These are phyloP conservation scores for Perccottus glenii DNA, from an alignment of 2,113 vertebrate genomes.

Conservation along the genomic window DNA sequence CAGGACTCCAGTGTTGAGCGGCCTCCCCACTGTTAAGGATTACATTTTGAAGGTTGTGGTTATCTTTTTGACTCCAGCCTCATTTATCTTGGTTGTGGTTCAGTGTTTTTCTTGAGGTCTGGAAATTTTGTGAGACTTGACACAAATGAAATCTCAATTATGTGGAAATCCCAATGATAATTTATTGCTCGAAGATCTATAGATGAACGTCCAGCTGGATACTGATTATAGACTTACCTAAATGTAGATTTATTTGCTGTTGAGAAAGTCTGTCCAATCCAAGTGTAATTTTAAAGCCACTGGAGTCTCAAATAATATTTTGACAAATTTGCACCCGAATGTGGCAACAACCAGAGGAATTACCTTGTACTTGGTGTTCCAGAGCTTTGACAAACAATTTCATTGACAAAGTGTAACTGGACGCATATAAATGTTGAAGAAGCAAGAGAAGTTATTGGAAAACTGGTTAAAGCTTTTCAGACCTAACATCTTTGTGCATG, in stretches of 20 bases:
- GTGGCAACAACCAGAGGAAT: conserved; percentile 14
- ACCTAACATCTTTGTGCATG: no score
- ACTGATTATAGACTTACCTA: conserved; percentile 25
- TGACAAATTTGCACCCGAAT: conserved; percentile 41
- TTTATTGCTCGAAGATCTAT: conserved; percentile 38
- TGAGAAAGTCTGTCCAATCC: conserved; percentile 37
- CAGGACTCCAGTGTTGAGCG: conserved; percentile 12
- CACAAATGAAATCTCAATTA: conserved; percentile 58
- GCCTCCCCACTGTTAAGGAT: conserved; percentile 22
- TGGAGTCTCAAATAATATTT: conserved; percentile 27
- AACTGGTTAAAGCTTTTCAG: no score
- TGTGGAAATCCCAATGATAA: conserved; percentile 46
- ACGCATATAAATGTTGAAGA: no score
- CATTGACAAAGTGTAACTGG: no score
- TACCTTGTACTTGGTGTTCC: conserved; percentile 12
- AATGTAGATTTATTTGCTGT: conserved; percentile 26
- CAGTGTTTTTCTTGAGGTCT: conserved; percentile 57
- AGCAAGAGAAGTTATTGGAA: no score
- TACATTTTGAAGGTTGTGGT: conserved; percentile 28
- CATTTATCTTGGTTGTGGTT: conserved; percentile 53
- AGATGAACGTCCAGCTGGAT: conserved; percentile 51
- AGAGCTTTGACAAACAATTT: conserved; percentile 13
- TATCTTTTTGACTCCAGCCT: conserved; percentile 32
- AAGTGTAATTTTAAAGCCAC: conserved; percentile 26
- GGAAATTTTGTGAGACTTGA: conserved; percentile 46